Conservation (phyloP, 2,113 vertebrate species). For the Verasper variegatus region DNA sequence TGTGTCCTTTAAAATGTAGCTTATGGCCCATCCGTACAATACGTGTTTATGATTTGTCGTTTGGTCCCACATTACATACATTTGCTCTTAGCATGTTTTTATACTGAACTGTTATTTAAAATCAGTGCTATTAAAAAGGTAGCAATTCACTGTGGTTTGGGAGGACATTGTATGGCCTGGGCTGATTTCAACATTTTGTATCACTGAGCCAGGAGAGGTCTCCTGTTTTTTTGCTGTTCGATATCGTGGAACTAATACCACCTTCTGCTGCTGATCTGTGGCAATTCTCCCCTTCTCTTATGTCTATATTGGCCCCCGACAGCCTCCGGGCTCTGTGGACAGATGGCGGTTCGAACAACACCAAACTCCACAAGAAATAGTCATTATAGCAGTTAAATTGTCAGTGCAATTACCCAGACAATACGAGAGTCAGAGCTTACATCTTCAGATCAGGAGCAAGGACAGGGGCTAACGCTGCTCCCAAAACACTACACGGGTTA, state of each 20-base stretch:
- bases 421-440: neutral
- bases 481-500: neutral
- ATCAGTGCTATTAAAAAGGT: neutral
- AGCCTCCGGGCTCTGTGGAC: slow-evolving; percentile 43
- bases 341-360: slow-evolving; percentile 56
- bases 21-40: neutral
- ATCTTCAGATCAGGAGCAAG: neutral
- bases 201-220: neutral
- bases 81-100: neutral
- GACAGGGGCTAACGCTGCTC: neutral
- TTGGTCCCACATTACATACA: neutral
- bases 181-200: neutral
- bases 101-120: neutral
- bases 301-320: slow-evolving; percentile 25
- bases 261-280: slow-evolving; percentile 10
- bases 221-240: neutral
- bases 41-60: neutral
- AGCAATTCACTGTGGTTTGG: neutral
- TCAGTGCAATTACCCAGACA: slow-evolving; percentile 4
- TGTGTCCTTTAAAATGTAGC: neutral
- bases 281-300: slow-evolving; percentile 23
- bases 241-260: slow-evolving; percentile 10
- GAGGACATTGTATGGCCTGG: neutral
- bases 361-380: slow-evolving; percentile 32
- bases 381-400: slow-evolving; percentile 17